These are phyloP conservation scores for Ardeotis arabs DNA, from an alignment of 2,113 vertebrate genomes.

Conservation along the genomic window DNA sequence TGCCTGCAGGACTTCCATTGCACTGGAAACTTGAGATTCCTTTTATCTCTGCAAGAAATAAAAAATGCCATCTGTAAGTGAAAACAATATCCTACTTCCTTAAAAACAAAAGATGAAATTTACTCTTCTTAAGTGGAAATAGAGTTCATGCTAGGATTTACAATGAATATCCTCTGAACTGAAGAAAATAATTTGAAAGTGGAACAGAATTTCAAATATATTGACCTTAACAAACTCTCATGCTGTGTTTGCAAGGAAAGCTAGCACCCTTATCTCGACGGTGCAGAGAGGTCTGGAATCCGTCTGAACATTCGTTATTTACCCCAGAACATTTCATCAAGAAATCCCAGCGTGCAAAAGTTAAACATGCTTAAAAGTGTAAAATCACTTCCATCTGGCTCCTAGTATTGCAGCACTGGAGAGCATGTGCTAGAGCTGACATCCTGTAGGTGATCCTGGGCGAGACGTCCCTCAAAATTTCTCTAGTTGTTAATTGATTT, in stretches of 20 bases:
- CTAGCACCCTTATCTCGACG: neutral
- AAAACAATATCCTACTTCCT: slow-evolving; percentile 38
- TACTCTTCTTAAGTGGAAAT: neutral
- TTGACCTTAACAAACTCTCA: neutral
- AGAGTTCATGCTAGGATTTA: neutral
- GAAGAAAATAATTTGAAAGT: neutral
- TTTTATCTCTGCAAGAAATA: neutral
- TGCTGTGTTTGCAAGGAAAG: slow-evolving; percentile 1
- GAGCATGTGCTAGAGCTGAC: neutral
- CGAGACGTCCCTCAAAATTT: neutral
- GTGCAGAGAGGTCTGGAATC: neutral
- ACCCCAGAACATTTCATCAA: neutral
- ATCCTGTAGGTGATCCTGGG: neutral
- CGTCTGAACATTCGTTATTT: neutral
- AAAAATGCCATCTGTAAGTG: neutral
- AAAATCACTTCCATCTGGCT: neutral
- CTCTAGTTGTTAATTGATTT: neutral
- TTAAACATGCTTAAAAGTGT: neutral
- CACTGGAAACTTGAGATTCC: slow-evolving; percentile 16
- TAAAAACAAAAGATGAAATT: slow-evolving; percentile 10
- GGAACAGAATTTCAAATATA: slow-evolving; percentile 8
- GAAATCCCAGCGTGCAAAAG: neutral
- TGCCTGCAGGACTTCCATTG: neutral
- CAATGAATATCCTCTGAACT: neutral
- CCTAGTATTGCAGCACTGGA: neutral